phyloP scores from a whole-genome alignment of 2,797 vertebrate species.

The Craterocephalus amniculus region DNA sequence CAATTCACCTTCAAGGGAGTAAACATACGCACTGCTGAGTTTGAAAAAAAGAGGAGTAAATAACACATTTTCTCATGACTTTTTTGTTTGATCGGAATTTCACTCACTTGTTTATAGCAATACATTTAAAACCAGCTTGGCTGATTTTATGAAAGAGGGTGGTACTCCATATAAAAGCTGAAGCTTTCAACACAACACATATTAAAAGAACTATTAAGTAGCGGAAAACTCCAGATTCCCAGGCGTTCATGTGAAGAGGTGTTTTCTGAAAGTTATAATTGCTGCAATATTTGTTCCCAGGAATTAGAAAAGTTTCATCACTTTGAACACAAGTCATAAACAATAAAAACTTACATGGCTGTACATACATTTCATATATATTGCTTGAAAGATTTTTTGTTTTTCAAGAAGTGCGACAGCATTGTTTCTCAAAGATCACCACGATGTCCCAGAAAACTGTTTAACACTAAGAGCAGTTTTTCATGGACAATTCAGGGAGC shows the following conservation, averaged over 20 bases:
- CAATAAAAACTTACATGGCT: neutral
- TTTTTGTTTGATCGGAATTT: slow-evolving; percentile 69
- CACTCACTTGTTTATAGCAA: slow-evolving; percentile 69
- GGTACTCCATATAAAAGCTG: slow-evolving; percentile 78
- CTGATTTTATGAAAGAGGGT: slow-evolving; percentile 81
- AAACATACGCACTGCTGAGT: slow-evolving; percentile 56
- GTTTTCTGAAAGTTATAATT: slow-evolving; percentile 34
- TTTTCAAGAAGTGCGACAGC: neutral
- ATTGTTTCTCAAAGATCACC: slow-evolving; percentile 12
- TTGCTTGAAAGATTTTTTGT: neutral
- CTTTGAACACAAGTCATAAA: neutral
- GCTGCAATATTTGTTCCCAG: slow-evolving; percentile 8
- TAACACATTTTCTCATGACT: slow-evolving; percentile 38
- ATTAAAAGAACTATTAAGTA: slow-evolving; percentile 63
- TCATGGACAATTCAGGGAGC: neutral
- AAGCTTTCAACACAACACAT: slow-evolving; percentile 65
- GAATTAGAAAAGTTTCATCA: neutral
- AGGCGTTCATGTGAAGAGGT: slow-evolving; percentile 61
- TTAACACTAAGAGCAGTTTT: slow-evolving; percentile 26
- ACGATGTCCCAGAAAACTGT: slow-evolving; percentile 18
- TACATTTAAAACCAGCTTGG: slow-evolving; percentile 59
- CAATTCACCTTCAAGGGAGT: slow-evolving; percentile 41
- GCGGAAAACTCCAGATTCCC: slow-evolving; percentile 69
- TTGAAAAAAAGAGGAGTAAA: slow-evolving; percentile 12
- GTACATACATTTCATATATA: neutral